Evolutionary conservation across 1,140 invertebrate genomes (phyloP), one percentile per base, ranked within the genome.

Genomic region (Zeugodacus cucurbitae): DNA sequence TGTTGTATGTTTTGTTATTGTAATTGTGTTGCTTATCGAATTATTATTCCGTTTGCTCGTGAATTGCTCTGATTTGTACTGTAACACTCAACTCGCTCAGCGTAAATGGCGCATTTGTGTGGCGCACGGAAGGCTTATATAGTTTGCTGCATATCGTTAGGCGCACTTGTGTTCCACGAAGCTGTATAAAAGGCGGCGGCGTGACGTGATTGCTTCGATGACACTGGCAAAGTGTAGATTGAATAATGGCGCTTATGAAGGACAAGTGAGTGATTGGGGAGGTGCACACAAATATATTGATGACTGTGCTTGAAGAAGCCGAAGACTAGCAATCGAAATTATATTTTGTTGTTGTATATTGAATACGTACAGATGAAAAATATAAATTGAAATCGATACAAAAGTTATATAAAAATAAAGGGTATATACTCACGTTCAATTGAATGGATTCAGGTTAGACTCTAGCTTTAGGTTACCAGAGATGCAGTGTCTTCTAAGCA

Each of bases 61-160:
- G 22, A 41, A 74, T 82, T 54, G 22, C 41, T 41, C n/a, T 82
- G 74, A 82, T 82, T 82, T 82, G 74, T 82, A 29, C 41, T 82
- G 37, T 82, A 82, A 29, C n/a, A 48, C 74, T 54, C n/a, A 26
- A 48, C 41, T 26, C 8, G 48, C 74, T 82, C 44, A 26, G n/a
- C 74, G 41, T n/a, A 48, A 82, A 82, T 82, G 74, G 11, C n/a
- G n/a, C 1, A 82, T 20, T 82, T 82, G 22, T 14, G 11, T 82
- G 41, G 67, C 32, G 20, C 34, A 8, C 74, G 74, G 41, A 29
- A 48, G 41, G 74, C 44, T 82, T 82, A 48, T 82, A 82, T 82
- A 82, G 74, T 82, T 82, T 82, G 41, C 44, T 82, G 74, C 37
- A 82, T 82, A 82, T 82, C 41, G 41, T 82, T 29, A 48, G 74